A percentile compares a stretch with the other conserved stretches of the same genome.
Conservation (phyloP, 2,888 invertebrate genomes). For the Argyresthia goedartella region DNA sequence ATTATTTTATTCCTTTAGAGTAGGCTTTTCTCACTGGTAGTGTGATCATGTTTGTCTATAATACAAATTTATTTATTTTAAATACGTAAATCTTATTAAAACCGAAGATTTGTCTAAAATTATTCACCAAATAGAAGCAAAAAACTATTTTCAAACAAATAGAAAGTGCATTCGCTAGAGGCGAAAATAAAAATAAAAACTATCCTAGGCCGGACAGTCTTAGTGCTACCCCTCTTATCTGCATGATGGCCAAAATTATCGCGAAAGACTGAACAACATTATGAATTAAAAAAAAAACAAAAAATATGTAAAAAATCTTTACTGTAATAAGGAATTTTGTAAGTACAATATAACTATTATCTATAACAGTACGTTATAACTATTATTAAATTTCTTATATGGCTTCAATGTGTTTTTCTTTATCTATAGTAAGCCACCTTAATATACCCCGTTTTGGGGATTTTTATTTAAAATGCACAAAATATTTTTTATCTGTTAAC, state of each 20-base stretch:
- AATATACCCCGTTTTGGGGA: too few species aligned
- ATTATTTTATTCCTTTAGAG: neutral
- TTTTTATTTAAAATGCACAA: neutral
- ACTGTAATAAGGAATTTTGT: conserved; percentile 19
- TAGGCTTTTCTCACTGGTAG: conserved; percentile 2
- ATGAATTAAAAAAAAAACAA: conserved; percentile 17
- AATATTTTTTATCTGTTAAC: neutral
- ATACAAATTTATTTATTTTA: conserved; percentile 3
- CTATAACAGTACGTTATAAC: conserved; percentile 44
- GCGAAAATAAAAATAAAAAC: neutral
- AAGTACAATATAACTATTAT: conserved; percentile 51
- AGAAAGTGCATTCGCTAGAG: too few species aligned
- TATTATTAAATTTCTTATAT: conserved; percentile 52
- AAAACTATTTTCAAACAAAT: too few species aligned
- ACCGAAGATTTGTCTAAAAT: neutral
- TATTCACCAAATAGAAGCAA: neutral
- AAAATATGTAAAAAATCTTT: conserved; percentile 4
- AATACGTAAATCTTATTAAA: neutral
- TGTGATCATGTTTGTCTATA: conserved; percentile 11
- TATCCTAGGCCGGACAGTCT: too few species aligned
- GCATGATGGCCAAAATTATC: neutral
- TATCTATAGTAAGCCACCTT: neutral
- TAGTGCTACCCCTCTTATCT: neutral
- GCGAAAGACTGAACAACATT: conserved; percentile 1
- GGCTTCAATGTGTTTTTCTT: conserved; percentile 32